Percentiles rank a stretch among this genome's conserved stretches.
These are phyloP conservation scores for Calyptomena viridis DNA, from an alignment of 2,113 vertebrate genomes.

Conservation along the genomic window DNA sequence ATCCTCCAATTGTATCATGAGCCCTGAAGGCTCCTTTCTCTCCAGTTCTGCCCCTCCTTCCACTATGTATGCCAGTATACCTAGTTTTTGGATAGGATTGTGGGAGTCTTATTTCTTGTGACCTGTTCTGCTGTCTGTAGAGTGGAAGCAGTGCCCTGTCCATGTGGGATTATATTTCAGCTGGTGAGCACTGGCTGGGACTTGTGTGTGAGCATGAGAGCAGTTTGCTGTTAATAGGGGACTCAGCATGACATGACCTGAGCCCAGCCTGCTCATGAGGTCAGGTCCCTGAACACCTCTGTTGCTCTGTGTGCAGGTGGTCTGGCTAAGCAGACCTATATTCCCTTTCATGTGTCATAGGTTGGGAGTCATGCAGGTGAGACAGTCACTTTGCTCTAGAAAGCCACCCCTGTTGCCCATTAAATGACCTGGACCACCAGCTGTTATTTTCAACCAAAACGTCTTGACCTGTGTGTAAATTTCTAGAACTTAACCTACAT, in stretches of 20 bases:
- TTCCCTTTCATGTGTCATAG: neutral
- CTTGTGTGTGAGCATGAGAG: neutral
- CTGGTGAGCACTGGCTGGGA: neutral
- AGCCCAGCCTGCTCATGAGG: neutral
- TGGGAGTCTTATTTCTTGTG: neutral
- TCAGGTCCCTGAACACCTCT: neutral
- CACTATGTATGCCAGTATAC: neutral
- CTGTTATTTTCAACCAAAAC: neutral
- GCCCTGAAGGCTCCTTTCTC: neutral
- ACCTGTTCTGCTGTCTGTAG: accelerated
- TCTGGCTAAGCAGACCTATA: neutral
- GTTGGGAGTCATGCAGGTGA: neutral
- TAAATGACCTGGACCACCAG: neutral
- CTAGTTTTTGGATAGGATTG: neutral
- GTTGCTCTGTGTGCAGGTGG: accelerated
- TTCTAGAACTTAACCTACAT: neutral
- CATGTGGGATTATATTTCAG: neutral
- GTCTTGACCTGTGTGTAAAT: neutral
- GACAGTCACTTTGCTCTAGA: neutral
- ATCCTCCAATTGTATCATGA: neutral
- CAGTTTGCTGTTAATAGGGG: neutral
- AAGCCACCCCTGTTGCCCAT: neutral
- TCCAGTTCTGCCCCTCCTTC: neutral
- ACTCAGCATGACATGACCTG: neutral
- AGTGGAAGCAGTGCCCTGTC: neutral